These are phyloP conservation scores for Bombus waltoni DNA, from an alignment of 1,140 invertebrate genomes.

Conservation along the genomic window DNA sequence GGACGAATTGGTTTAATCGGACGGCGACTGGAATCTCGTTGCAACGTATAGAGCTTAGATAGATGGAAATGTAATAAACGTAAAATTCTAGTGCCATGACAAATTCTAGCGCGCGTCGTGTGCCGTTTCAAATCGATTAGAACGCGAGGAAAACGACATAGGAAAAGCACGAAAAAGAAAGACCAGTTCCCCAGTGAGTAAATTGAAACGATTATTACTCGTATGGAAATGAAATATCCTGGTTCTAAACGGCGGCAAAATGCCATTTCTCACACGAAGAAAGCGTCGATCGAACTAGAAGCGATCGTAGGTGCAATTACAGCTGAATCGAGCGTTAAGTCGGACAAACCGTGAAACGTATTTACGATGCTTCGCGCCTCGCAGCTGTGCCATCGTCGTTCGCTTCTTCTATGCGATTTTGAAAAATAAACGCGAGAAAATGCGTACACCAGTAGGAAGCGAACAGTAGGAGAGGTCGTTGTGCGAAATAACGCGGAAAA, in stretches of 20 bases:
- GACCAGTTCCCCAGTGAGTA: neutral
- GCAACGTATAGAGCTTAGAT: too few relatives aligned
- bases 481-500: too few relatives aligned
- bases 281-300: neutral
- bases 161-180: too few relatives aligned
- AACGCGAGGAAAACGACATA: too few relatives aligned
- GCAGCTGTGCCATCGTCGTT: slow-evolving; percentile 5
- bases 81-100: too few relatives aligned
- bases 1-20: too few relatives aligned
- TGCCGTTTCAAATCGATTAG: too few relatives aligned
- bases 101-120: too few relatives aligned
- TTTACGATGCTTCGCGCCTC: slow-evolving; percentile 1
- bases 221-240: slow-evolving; percentile 16
- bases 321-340: slow-evolving; percentile 28
- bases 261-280: neutral
- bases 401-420: neutral
- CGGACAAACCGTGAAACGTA: slow-evolving; percentile 7
- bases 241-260: slow-evolving; percentile 2
- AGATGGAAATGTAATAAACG: too few relatives aligned
- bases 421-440: slow-evolving; percentile 16
- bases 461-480: too few relatives aligned
- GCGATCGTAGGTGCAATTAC: slow-evolving; percentile 10
- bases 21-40: too few relatives aligned
- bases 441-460: neutral
- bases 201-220: neutral